These are phyloP conservation scores for Achroia grisella DNA, from an alignment of 1,140 invertebrate genomes.

Conservation along the genomic window DNA sequence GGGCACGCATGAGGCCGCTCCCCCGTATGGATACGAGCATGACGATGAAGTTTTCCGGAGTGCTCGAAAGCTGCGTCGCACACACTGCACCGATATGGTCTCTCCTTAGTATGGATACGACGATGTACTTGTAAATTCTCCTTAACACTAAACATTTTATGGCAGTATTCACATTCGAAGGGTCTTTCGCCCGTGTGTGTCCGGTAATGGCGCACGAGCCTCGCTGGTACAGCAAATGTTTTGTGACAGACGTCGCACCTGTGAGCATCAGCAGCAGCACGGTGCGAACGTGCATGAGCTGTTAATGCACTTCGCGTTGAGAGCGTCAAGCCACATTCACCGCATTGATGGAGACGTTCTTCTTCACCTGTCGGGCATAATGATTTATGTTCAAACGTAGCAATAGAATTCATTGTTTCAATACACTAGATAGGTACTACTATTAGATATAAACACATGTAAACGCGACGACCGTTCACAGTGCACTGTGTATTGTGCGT, in stretches of 20 bases:
- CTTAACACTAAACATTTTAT: slow-evolving; percentile 93
- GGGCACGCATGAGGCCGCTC: slow-evolving; percentile 95
- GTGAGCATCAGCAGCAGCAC: slow-evolving; percentile 80
- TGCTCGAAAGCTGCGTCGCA: slow-evolving; percentile 95
- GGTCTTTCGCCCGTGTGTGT: slow-evolving; percentile 92
- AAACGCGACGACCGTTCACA: slow-evolving; percentile 42
- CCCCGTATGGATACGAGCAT: slow-evolving; percentile 93
- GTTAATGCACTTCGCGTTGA: slow-evolving; percentile 76
- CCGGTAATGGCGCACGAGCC: slow-evolving; percentile 92
- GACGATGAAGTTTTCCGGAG: slow-evolving; percentile 92
- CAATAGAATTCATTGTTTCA: slow-evolving; percentile 10
- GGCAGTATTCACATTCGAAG: slow-evolving; percentile 93
- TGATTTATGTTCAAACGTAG: slow-evolving; percentile 18
- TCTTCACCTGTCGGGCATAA: slow-evolving; percentile 51
- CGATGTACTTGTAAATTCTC: slow-evolving; percentile 93
- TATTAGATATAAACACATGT: slow-evolving; percentile 16
- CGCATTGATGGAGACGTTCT: slow-evolving; percentile 62
- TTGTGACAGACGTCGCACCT: slow-evolving; percentile 93
- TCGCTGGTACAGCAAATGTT: slow-evolving; percentile 92
- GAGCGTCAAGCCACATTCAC: slow-evolving; percentile 75
- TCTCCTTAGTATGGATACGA: slow-evolving; percentile 92
- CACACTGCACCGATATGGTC: slow-evolving; percentile 90
- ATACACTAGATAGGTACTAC: background rate
- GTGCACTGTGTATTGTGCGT: slow-evolving; percentile 48
- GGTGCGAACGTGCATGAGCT: slow-evolving; percentile 75